Conservation (phyloP, 2,113 vertebrate species). For the Beaufortia kweichowensis region DNA sequence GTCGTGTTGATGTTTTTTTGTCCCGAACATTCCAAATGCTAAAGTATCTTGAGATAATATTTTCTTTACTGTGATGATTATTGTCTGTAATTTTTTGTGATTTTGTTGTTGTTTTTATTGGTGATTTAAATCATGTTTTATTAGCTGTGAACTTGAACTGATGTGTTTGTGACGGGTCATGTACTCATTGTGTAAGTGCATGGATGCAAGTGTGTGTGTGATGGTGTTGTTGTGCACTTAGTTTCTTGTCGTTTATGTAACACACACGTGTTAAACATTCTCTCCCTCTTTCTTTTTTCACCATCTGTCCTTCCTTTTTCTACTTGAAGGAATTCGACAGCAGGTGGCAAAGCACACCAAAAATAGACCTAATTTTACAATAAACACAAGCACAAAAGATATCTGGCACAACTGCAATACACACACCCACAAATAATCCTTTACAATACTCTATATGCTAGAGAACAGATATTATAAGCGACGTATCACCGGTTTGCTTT, state of each 20-base stretch:
- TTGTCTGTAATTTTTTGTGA: slow-evolving; percentile 52
- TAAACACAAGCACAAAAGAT: slow-evolving; percentile 72
- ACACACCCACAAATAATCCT: not conserved
- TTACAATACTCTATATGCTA: slow-evolving; percentile 11
- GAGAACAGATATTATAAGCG: not conserved
- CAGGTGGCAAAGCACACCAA: slow-evolving; percentile 61
- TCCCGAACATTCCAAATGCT: slow-evolving; percentile 62
- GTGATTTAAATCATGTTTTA: slow-evolving; percentile 61
- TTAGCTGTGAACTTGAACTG: slow-evolving; percentile 70
- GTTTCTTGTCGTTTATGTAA: slow-evolving; percentile 21
- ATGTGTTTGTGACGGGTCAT: slow-evolving; percentile 62
- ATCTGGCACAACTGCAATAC: slow-evolving; percentile 62
- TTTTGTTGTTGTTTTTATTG: slow-evolving; percentile 21
- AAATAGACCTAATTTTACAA: slow-evolving; percentile 62
- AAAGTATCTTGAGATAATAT: slow-evolving; percentile 59
- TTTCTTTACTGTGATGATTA: slow-evolving; percentile 58
- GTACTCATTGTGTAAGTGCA: slow-evolving; percentile 39
- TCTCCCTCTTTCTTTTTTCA: slow-evolving; percentile 45
- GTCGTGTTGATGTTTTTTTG: slow-evolving; percentile 28
- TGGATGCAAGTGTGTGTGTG: slow-evolving; percentile 61
- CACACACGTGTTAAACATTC: slow-evolving; percentile 57
- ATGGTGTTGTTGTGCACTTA: slow-evolving; percentile 41
- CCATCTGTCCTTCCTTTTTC: slow-evolving; percentile 38
- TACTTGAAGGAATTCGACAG: slow-evolving; percentile 44
- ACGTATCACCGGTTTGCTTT: slow-evolving; percentile 68